Base-by-base conservation (phyloP, 2,113 vertebrate genomes). In the Phalacrocorax aristotelis region DNA sequence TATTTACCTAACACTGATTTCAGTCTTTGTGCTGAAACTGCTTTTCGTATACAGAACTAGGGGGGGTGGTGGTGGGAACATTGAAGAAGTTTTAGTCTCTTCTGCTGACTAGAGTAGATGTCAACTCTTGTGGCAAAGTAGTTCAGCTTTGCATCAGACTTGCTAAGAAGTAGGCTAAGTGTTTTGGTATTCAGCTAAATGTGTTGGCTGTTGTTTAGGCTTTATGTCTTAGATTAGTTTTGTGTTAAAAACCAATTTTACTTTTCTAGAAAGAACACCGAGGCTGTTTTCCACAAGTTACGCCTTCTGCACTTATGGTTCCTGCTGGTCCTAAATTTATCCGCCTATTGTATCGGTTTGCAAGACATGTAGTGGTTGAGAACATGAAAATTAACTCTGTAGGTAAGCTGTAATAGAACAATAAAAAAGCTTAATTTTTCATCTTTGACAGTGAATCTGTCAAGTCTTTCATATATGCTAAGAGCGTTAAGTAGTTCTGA, bases 281-380 rank as follows among this genome's bases (percentile, higher is more conserved):
- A 61, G 91, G 34, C 61, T 5, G 2, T 62, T 89, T 99, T 95
- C 98, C 98, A 92, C 97, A 70, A 61, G 92, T 99, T 70, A 58
- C 98, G 30, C 95, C 98, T 5, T 99, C 99, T 14, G n/a, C 97
- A 42, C 97, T 99, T 89, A 85, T 98, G 69, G 98, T 94, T 46
- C 98, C 99, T 25, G 97, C 94, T 90, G 99, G 99, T 58, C 74
- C 94, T 64, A 99, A 97, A 96, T 98, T 99, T 90, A 58, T 97
- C 95, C 96, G 88, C 38, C 4, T 98, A 20, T 96, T 99, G 95
- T 98, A 98, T 86, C 13, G 34, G 46, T 96, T 99, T 90, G 98
- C 98, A 94, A 99, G 95, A 96, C 82, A 97, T 5, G 97, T 99
- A 66, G 75, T 99, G 95, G 14, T 98, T 80, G 92, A 98, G 74